Evolutionary conservation across 2,888 invertebrate genomes (phyloP).

Genomic region (Nesidiocoris tenuis): DNA sequence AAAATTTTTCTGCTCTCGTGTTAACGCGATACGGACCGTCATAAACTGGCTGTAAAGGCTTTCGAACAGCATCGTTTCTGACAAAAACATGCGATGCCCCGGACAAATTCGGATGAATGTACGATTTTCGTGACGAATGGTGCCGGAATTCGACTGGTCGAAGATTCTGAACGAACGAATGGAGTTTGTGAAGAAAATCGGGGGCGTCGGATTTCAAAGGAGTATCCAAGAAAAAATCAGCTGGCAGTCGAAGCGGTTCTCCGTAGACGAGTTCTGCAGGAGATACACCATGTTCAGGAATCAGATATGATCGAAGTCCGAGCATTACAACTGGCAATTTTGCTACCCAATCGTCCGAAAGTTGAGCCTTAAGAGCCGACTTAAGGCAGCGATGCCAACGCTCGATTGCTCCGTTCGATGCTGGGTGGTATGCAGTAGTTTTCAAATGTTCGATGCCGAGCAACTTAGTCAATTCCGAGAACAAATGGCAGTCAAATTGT

Average conservation of each 20-base stretch:
- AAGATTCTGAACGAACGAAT: too few relatives aligned
- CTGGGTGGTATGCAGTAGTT: too few relatives aligned
- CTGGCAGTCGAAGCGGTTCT: conserved; percentile 51
- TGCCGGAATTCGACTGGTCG: not conserved
- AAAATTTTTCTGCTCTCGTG: not conserved
- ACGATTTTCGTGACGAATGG: not conserved
- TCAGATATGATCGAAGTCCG: conserved; percentile 52
- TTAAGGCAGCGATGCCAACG: conserved; percentile 55
- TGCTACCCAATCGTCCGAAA: conserved; percentile 50
- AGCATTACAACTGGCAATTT: conserved; percentile 53
- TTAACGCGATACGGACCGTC: conserved; percentile 28
- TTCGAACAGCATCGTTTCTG: conserved; percentile 39
- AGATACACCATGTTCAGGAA: conserved; percentile 52
- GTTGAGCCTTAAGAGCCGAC: conserved; percentile 52
- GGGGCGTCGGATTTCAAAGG: not conserved
- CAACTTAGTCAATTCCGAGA: conserved; percentile 48
- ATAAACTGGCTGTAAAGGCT: conserved; percentile 30
- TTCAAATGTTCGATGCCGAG: not conserved
- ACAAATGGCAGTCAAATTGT: conserved; percentile 48
- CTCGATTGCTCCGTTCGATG: too few relatives aligned
- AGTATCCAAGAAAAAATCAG: conserved; percentile 47
- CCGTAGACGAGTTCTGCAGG: conserved; percentile 53
- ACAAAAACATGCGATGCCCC: conserved; percentile 44
- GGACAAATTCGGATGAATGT: conserved; percentile 7
- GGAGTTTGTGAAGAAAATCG: not conserved